Conservation (phyloP, 2,797 vertebrate genomes). For the Hippoglossus hippoglossus region DNA sequence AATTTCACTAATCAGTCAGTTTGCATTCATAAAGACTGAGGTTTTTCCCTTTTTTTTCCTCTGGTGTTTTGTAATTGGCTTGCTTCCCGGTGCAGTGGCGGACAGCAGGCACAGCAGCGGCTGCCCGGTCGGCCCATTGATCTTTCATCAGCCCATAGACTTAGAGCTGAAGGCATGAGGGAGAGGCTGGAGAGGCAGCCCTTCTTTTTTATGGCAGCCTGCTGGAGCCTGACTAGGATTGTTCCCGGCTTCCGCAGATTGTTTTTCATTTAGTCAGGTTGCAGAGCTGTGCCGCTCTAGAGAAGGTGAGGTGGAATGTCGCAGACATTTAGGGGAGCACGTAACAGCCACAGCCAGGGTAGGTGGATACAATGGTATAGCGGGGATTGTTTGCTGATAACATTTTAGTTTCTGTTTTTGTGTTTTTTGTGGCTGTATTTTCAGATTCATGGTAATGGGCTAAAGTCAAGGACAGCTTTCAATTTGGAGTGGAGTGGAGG, state of each 20-base stretch:
- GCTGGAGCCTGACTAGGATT: constrained; percentile 84
- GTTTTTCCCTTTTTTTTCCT: constrained; percentile 55
- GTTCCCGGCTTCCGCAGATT: constrained; percentile 86
- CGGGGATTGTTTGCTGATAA: constrained; percentile 57
- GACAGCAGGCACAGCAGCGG: constrained; percentile 73
- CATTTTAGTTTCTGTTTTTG: constrained; percentile 23
- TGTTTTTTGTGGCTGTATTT: constrained; percentile 15
- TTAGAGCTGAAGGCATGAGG: constrained; percentile 70
- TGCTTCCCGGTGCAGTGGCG: constrained; percentile 72
- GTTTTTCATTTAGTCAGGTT: constrained; percentile 78
- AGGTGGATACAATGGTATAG: constrained; percentile 65
- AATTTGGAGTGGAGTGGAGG: constrained; percentile 8
- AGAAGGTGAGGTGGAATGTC: constrained; percentile 74
- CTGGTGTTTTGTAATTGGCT: constrained; percentile 72
- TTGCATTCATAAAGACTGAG: constrained; percentile 47
- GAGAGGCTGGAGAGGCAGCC: constrained; percentile 71
- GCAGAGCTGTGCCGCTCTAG: constrained; percentile 58
- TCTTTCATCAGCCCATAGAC: constrained; percentile 82
- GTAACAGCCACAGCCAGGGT: constrained; percentile 60
- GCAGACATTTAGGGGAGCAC: constrained; percentile 74
- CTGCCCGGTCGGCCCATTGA: constrained; percentile 78
- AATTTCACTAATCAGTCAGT: constrained; percentile 52
- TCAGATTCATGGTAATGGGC: not conserved
- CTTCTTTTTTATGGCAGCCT: constrained; percentile 77
- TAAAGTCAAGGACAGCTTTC: not conserved